phyloP scores from a whole-genome alignment of 2,797 vertebrate genomes.

The Gymnothorax javanicus region DNA sequence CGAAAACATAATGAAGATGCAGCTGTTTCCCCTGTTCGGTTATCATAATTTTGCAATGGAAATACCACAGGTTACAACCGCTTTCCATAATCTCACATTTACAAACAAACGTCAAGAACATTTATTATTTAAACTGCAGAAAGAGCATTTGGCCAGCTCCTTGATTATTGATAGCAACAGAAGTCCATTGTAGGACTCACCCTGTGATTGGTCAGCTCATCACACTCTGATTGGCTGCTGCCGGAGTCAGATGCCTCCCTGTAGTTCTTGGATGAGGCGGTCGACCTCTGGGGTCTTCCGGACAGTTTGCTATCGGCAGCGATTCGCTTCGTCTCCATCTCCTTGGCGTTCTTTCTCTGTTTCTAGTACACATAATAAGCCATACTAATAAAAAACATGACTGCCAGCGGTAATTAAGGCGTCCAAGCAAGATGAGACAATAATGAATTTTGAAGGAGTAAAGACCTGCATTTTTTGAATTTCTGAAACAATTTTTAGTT shows the following conservation, averaged over 20 bases:
- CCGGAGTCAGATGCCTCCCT: constrained; percentile 78
- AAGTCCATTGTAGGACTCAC: constrained; percentile 32
- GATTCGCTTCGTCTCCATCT: constrained; percentile 39
- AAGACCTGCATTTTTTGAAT: too few species aligned
- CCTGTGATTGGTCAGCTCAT: constrained; percentile 51
- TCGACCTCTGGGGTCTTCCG: constrained; percentile 66
- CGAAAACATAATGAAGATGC: neutral
- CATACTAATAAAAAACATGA: neutral
- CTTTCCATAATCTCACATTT: neutral
- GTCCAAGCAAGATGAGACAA: neutral
- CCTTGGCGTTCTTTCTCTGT: constrained; percentile 37
- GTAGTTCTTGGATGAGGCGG: constrained; percentile 68
- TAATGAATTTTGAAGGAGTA: too few species aligned
- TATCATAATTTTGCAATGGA: neutral
- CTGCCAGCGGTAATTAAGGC: neutral
- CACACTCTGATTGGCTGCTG: constrained; percentile 57
- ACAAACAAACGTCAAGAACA: neutral
- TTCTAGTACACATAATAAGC: constrained; percentile 37
- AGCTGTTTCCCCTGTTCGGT: neutral
- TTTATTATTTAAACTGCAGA: neutral
- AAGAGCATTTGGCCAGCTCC: neutral
- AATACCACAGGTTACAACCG: neutral
- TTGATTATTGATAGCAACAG: neutral
- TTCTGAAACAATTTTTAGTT: too few species aligned
- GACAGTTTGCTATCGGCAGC: constrained; percentile 29